A percentile compares a stretch with the other conserved stretches of the same genome.
These are phyloP conservation scores for Athalia circularis DNA, from an alignment of 2,888 invertebrate species.

Conservation along the genomic window DNA sequence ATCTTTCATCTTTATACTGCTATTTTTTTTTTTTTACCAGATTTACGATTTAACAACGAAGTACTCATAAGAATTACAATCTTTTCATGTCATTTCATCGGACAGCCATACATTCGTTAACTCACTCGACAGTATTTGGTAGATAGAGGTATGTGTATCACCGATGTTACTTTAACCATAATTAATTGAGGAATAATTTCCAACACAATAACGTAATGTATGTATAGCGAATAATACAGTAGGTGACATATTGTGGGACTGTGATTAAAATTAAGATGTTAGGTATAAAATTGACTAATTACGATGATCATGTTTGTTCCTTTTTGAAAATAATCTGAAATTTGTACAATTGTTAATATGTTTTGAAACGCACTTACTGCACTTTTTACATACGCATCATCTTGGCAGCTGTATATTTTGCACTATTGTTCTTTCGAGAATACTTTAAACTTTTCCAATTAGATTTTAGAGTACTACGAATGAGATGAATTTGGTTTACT, in stretches of 20 bases:
- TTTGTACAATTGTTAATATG: background rate
- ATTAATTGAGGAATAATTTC: conserved; percentile 27
- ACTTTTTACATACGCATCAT: conserved; percentile 30
- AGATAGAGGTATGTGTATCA: conserved; percentile 13
- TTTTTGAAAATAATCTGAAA: conserved; percentile 12
- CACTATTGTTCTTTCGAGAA: background rate
- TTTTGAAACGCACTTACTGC: background rate
- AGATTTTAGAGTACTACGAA: background rate
- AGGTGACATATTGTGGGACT: conserved; percentile 41
- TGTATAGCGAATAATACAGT: conserved; percentile 41
- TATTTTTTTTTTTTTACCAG: conserved; percentile 24
- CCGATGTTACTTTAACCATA: conserved; percentile 23
- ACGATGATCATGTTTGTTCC: conserved; percentile 34
- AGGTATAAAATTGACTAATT: conserved; percentile 27
- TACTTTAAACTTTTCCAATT: background rate
- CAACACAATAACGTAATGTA: conserved; percentile 34
- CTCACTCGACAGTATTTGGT: conserved; percentile 25
- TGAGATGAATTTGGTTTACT: background rate
- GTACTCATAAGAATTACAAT: conserved; percentile 37
- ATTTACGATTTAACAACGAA: conserved; percentile 35
- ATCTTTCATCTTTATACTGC: conserved; percentile 20
- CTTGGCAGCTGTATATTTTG: background rate
- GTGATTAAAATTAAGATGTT: conserved; percentile 45
- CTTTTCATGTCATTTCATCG: background rate
- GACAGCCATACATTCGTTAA: conserved; percentile 1